Percentiles rank a stretch among this genome's conserved stretches.
Evolutionary conservation across 2,797 vertebrate species (phyloP).

Genomic region (Tapirus indicus): DNA sequence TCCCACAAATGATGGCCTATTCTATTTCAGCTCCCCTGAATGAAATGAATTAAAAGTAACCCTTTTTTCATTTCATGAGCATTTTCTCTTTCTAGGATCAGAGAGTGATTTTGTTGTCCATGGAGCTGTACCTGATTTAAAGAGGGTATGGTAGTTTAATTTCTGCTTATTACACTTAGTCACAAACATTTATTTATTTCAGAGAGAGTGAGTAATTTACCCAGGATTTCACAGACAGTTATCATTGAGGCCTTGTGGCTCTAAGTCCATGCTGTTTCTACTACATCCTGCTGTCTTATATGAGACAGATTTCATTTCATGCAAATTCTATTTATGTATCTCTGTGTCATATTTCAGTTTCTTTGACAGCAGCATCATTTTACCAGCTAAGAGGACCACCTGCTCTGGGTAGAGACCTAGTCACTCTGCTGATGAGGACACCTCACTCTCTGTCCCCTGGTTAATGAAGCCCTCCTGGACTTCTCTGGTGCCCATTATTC

Average conservation of each 20-base stretch:
- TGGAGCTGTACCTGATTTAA: conserved; percentile 61
- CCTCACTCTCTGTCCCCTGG: background rate
- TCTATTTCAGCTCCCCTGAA: background rate
- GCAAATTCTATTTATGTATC: conserved; percentile 58
- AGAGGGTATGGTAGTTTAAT: conserved; percentile 26
- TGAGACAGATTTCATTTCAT: conserved; percentile 67
- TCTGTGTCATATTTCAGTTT: conserved; percentile 58
- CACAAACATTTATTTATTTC: conserved; percentile 69
- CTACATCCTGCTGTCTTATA: background rate
- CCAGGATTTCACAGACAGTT: conserved; percentile 64
- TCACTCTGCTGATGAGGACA: background rate
- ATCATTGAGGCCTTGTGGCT: background rate
- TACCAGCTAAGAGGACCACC: conserved; percentile 12
- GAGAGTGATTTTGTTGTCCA: conserved; percentile 43
- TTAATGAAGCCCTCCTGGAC: background rate
- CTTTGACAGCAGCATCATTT: conserved; percentile 63
- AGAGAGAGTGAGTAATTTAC: conserved; percentile 40
- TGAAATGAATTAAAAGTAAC: conserved; percentile 50
- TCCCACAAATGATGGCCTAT: background rate
- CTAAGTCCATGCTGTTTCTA: conserved; percentile 21
- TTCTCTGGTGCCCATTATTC: background rate
- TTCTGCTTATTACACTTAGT: conserved; percentile 45
- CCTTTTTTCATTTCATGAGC: conserved; percentile 39
- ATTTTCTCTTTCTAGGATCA: conserved; percentile 36
- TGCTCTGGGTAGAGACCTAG: background rate